phyloP scores from a whole-genome alignment of 1,140 invertebrate genomes.

The Pseudomyrmex concolor region DNA sequence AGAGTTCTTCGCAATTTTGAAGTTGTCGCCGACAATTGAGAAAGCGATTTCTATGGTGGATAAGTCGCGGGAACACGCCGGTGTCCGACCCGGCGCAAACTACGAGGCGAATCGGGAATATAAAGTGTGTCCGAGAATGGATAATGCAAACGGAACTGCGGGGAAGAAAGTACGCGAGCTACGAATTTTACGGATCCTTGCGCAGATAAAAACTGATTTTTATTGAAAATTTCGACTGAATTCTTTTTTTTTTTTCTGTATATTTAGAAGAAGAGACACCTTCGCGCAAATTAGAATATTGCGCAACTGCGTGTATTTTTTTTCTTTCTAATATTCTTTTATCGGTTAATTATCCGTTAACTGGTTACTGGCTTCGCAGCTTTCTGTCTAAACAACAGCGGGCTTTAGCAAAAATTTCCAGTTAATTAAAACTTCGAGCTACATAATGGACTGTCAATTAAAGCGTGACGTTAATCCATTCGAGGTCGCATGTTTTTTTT shows the following conservation, averaged over 20 bases:
- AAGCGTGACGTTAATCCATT: constrained; percentile 59
- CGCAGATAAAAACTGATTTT: too few relatives aligned
- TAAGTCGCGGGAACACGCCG: constrained; percentile 41
- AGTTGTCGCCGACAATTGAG: constrained; percentile 53
- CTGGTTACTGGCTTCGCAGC: not conserved
- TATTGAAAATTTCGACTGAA: too few relatives aligned
- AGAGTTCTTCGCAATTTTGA: constrained; percentile 59
- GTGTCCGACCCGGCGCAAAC: constrained; percentile 34
- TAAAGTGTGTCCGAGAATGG: constrained; percentile 41
- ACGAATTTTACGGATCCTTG: not conserved
- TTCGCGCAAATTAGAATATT: not conserved
- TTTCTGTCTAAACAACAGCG: constrained; percentile 38
- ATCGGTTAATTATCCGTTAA: constrained; percentile 42
- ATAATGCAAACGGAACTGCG: constrained; percentile 25
- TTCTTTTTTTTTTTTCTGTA: too few relatives aligned
- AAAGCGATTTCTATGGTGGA: constrained; percentile 42
- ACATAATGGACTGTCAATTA: constrained; percentile 60
- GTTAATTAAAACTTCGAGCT: constrained; percentile 57
- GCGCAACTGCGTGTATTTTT: too few relatives aligned
- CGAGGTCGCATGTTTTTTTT: constrained; percentile 28
- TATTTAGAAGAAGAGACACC: too few relatives aligned
- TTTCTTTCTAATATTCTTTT: constrained; percentile 5
- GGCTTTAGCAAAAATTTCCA: constrained; percentile 38
- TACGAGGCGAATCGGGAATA: constrained; percentile 34
- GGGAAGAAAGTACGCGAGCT: not conserved